Evolutionary conservation across 2,888 invertebrate genomes (phyloP).

Genomic region (Bedellia somnulentella): DNA sequence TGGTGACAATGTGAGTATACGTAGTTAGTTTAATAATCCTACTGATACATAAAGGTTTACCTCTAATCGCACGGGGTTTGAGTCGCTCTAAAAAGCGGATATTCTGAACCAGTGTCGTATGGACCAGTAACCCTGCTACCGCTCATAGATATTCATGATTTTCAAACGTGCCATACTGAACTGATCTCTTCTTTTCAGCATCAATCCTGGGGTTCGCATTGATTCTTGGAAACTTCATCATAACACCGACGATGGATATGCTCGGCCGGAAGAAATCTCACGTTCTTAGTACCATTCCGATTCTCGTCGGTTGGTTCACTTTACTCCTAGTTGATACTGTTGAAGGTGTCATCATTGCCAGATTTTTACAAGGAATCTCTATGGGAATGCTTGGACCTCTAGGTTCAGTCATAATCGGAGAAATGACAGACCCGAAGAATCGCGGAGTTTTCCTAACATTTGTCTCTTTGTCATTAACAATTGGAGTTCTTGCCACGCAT

Average conservation of each 20-base stretch:
- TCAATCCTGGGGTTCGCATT: slow-evolving; percentile 65
- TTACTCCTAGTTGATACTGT: slow-evolving; percentile 49
- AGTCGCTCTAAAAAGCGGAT: too few relatives aligned
- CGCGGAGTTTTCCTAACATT: slow-evolving; percentile 65
- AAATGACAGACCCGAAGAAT: slow-evolving; percentile 62
- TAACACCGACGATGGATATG: slow-evolving; percentile 56
- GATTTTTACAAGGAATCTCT: slow-evolving; percentile 54
- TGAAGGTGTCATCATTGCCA: slow-evolving; percentile 41
- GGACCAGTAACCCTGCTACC: too few relatives aligned
- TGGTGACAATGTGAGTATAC: too few relatives aligned
- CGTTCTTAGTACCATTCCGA: slow-evolving; percentile 53
- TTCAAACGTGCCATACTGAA: too few relatives aligned
- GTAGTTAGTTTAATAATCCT: too few relatives aligned
- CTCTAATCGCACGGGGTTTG: too few relatives aligned
- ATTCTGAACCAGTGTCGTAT: too few relatives aligned
- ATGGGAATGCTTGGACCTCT: slow-evolving; percentile 60
- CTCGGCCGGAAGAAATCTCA: slow-evolving; percentile 60
- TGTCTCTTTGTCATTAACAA: slow-evolving; percentile 61
- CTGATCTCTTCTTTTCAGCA: slow-evolving; percentile 43
- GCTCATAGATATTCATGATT: too few relatives aligned
- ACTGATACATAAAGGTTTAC: too few relatives aligned
- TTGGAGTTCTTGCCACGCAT: slow-evolving; percentile 66
- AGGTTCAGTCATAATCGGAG: slow-evolving; percentile 59
- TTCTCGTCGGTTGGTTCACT: slow-evolving; percentile 60
- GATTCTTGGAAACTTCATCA: slow-evolving; percentile 59